Base-by-base conservation (phyloP, 1,140 invertebrate species). In the Platorchestia sp. region DNA sequence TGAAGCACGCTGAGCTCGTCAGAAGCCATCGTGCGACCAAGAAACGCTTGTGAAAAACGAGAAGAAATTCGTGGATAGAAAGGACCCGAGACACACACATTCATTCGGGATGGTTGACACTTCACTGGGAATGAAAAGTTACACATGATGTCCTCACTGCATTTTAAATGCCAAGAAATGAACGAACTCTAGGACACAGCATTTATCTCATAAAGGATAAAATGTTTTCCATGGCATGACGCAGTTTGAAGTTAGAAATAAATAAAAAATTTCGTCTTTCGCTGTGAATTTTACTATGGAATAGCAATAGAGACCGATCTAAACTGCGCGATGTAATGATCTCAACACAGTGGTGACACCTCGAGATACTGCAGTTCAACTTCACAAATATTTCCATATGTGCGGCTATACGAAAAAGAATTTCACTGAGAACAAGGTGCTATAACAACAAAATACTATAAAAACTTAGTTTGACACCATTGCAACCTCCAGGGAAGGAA, bases 1-100 rank as follows among this genome's bases (percentile, higher is more conserved):
- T 36, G 91, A 19, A 47, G 91, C 43, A 45, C 45, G 91, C 91
- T 47, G 91, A 40, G 91, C 45, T 93, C 91, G 91, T 93, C 91
- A 93, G 91, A 45, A 93, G 91, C 91, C 45, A 89, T 89, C 91
- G 45, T 14, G 91, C 91, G 45, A 45, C 43, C 91, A 93, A 45
- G 91, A 93, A 93, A 93, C n/a, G n/a, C 16, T 42, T 89, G 27
- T 27, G 14, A 75, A 75, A 75, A 75, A 75, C 10, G 59, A 75
- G 14, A 19, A 75, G 59, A 27, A 75, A 75, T 75, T 75, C 27
- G 36, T 75, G 59, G 36, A 75, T 75, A 75, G 36, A 75, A 51
- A 75, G 59, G 59, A 36, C 59, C 36, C 27, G 59, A 75, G 59
- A 75, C 1, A 36, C 36, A 36, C 59, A 3, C 59, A 75, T n/a